Percentiles rank a stretch among this genome's conserved stretches.
phyloP scores from a whole-genome alignment of 2,888 invertebrate species.

The Eilema griseolum region DNA sequence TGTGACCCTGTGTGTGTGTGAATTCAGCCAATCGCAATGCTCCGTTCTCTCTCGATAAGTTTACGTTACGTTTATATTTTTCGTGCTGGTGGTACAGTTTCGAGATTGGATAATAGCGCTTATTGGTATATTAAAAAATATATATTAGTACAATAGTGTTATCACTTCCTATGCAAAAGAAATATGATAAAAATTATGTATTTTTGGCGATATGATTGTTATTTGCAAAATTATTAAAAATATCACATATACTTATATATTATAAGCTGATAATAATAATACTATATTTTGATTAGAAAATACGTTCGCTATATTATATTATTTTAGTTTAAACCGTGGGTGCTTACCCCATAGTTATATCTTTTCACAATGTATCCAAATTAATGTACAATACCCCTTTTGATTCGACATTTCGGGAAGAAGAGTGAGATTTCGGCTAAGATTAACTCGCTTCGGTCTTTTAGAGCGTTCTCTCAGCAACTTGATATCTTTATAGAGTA shows the following conservation, averaged over 20 bases:
- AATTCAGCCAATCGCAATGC: too few species aligned
- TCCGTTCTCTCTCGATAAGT: too few species aligned
- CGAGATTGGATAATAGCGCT: too few species aligned
- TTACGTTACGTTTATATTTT: too few species aligned
- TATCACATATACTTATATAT: not conserved
- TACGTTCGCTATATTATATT: constrained; percentile 1
- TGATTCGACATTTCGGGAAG: not conserved
- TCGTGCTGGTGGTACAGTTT: too few species aligned
- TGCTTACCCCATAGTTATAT: not conserved
- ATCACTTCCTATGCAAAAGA: not conserved
- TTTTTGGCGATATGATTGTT: not conserved
- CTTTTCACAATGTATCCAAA: not conserved
- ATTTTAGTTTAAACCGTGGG: not conserved
- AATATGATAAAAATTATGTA: not conserved
- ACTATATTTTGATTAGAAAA: not conserved
- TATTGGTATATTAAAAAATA: not conserved
- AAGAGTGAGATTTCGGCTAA: too few species aligned
- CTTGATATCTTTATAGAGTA: too few species aligned
- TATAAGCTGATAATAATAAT: not conserved
- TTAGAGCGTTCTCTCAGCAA: too few species aligned
- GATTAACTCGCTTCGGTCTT: too few species aligned
- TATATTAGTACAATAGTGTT: not conserved
- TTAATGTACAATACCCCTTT: too few species aligned
- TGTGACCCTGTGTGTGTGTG: too few species aligned
- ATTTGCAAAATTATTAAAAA: not conserved